These are phyloP conservation scores for Dorcus hopei DNA, from an alignment of 2,888 invertebrate species.

Conservation along the genomic window DNA sequence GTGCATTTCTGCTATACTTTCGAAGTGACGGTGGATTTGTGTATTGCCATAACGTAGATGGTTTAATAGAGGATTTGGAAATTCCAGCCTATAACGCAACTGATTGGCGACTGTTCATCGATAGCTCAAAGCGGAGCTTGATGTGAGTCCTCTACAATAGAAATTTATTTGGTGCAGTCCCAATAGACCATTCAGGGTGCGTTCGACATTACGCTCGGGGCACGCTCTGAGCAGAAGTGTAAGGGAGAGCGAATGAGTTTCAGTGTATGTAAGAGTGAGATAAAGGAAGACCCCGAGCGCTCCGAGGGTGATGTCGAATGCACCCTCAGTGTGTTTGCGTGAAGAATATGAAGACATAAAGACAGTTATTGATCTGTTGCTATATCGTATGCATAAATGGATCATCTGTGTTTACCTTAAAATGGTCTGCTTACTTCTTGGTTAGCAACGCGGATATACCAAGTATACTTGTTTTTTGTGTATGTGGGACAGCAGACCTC, in stretches of 20 bases:
- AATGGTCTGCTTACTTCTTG: neutral
- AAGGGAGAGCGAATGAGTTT: too few relatives aligned
- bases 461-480: too few relatives aligned
- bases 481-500: too few relatives aligned
- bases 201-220: too few relatives aligned
- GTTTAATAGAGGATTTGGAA: constrained; percentile 7
- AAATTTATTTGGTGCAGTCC: constrained; percentile 1
- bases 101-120: constrained; percentile 20
- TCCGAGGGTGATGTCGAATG: too few relatives aligned
- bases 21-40: constrained; percentile 3
- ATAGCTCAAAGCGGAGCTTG: constrained; percentile 19
- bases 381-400: neutral
- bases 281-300: too few relatives aligned
- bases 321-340: neutral
- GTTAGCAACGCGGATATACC: too few relatives aligned
- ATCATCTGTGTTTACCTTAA: neutral
- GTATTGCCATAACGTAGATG: constrained; percentile 6
- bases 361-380: neutral
- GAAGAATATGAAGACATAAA: neutral
- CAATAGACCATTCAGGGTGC: too few relatives aligned
- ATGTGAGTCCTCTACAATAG: constrained; percentile 18
- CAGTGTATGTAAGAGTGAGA: too few relatives aligned
- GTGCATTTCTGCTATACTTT: constrained; percentile 8
- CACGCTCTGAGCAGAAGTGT: too few relatives aligned
- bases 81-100: constrained; percentile 2